These are phyloP conservation scores for Caerostris extrusa DNA, from an alignment of 1,140 invertebrate species.

Conservation along the genomic window DNA sequence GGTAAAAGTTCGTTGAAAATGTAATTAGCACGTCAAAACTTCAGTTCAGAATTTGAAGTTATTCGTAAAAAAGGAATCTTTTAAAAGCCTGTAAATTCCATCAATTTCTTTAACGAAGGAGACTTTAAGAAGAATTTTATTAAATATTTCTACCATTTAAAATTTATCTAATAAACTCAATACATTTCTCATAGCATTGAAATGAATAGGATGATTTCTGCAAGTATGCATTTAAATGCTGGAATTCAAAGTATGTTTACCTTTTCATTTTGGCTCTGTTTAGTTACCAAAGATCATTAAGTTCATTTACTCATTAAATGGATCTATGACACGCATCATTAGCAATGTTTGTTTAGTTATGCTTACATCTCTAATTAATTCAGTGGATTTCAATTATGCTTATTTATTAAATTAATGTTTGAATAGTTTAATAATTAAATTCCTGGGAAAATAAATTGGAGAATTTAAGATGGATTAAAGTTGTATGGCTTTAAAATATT, in stretches of 20 bases:
- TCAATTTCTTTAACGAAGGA: not conserved
- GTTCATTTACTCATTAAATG: not conserved
- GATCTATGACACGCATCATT: not conserved
- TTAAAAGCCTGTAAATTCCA: not conserved
- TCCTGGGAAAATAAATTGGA: not conserved
- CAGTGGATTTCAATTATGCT: not conserved
- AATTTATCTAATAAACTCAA: not conserved
- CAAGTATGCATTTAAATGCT: too few species aligned
- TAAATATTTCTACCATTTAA: not conserved
- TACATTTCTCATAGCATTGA: not conserved
- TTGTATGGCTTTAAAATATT: too few species aligned
- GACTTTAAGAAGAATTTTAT: not conserved
- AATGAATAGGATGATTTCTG: not conserved
- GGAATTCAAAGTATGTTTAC: too few species aligned
- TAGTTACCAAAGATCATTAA: not conserved
- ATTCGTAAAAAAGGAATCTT: not conserved
- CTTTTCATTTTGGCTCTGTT: not conserved
- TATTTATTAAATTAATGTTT: not conserved
- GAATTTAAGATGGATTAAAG: too few species aligned
- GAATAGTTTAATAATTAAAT: not conserved
- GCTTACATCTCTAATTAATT: not conserved
- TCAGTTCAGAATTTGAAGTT: not conserved
- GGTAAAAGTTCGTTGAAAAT: constrained; percentile 12
- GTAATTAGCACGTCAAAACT: constrained; percentile 14
- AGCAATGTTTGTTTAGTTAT: not conserved